Percentiles rank a stretch among this genome's conserved stretches.
These are phyloP conservation scores for Irena cyanogastra DNA, from an alignment of 2,113 vertebrate genomes.

Conservation along the genomic window DNA sequence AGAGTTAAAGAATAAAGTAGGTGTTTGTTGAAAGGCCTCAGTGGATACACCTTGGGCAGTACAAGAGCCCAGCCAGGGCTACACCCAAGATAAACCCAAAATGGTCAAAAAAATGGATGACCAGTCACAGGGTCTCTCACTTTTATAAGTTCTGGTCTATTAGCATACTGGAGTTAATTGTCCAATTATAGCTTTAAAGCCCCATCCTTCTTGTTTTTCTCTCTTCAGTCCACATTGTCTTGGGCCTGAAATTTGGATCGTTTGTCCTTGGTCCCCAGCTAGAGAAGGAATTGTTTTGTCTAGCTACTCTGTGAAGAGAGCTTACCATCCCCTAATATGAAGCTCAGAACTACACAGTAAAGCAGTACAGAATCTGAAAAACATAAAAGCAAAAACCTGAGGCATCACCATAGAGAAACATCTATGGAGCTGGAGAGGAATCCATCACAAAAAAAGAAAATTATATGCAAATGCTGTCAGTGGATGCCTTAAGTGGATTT, in stretches of 20 bases:
- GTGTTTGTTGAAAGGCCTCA: neutral
- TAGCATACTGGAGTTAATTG: neutral
- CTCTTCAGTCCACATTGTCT: neutral
- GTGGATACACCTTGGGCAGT: neutral
- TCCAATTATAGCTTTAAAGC: neutral
- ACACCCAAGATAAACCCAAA: neutral
- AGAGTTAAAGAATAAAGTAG: neutral
- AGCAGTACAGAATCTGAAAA: neutral
- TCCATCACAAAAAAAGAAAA: neutral
- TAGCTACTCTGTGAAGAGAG: neutral
- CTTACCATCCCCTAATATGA: neutral
- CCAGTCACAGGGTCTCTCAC: neutral
- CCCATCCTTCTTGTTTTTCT: neutral
- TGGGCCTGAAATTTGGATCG: neutral
- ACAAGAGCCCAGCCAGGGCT: neutral
- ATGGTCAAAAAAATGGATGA: neutral
- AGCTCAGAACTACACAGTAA: neutral
- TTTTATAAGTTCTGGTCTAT: neutral
- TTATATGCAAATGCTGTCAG: neutral
- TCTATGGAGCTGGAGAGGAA: neutral
- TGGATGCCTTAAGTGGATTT: neutral
- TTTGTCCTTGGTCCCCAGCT: neutral
- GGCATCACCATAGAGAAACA: neutral
- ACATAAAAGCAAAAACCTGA: neutral
- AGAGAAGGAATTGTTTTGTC: neutral